A percentile compares a stretch with the other conserved stretches of the same genome.
Conservation (phyloP, 2,113 vertebrate species). For the Panurus biarmicus region DNA sequence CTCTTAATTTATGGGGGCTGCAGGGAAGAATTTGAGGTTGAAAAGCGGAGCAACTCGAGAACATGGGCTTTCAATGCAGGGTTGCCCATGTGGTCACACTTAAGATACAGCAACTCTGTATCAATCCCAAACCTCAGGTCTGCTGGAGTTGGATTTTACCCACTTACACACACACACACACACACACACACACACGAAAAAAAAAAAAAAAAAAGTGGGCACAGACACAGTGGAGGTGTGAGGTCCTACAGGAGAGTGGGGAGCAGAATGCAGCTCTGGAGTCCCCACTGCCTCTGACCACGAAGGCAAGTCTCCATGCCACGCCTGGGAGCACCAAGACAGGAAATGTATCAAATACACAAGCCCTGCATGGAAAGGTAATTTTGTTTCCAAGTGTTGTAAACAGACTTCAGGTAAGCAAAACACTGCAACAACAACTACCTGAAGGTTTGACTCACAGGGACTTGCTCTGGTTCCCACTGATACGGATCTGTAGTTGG, state of each 20-base stretch:
- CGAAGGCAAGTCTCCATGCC: not conserved
- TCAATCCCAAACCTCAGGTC: not conserved
- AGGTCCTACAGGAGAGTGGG: not conserved
- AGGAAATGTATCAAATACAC: not conserved
- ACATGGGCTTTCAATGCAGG: not conserved
- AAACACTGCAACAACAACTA: not conserved
- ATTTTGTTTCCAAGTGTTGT: not conserved
- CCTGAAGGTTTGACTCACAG: not conserved
- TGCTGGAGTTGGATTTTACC: not conserved
- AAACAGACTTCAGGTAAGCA: not conserved
- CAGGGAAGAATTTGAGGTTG: not conserved
- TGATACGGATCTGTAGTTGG: not conserved
- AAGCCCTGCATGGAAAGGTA: not conserved
- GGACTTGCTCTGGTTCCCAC: not conserved
- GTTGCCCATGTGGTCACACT: not conserved
- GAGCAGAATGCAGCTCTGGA: not conserved
- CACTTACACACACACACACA: not conserved
- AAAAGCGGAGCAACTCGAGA: not conserved
- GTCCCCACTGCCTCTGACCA: not conserved
- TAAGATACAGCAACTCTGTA: not conserved
- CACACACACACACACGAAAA: not conserved
- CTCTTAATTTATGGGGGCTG: not conserved
- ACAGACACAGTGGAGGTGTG: not conserved
- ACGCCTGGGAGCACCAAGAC: fast-evolving
- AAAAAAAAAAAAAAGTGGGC: not conserved